Evolutionary conservation across 2,888 invertebrate genomes (phyloP).

Genomic region (Ennomos fuscantarius): DNA sequence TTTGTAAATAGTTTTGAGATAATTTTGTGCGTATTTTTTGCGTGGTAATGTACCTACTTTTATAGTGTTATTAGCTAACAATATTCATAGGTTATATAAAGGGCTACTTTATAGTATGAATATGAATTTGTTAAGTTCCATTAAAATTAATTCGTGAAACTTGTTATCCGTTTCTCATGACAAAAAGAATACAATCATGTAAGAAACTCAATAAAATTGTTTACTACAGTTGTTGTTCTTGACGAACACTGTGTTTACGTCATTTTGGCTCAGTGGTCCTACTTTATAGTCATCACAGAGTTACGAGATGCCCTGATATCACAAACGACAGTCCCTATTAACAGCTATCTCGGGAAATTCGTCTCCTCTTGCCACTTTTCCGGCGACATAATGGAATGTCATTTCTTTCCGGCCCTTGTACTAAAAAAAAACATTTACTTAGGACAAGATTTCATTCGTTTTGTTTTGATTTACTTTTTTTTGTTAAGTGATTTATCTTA

Average conservation of each 20-base stretch:
- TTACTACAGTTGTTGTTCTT: constrained; percentile 2
- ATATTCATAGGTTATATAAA: too few relatives aligned
- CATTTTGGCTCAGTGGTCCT: constrained; percentile 8
- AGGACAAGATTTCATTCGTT: constrained; percentile 13
- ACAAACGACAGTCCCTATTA: constrained; percentile 27
- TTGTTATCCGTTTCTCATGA: too few relatives aligned
- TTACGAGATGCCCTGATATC: constrained; percentile 27
- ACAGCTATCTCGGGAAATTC: constrained; percentile 29
- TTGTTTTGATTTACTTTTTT: constrained; percentile 19
- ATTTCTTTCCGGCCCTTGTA: constrained; percentile 25
- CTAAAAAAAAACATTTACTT: constrained; percentile 25
- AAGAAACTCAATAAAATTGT: not conserved
- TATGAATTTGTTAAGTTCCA: too few relatives aligned
- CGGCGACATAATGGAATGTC: constrained; percentile 25
- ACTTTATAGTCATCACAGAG: constrained; percentile 25
- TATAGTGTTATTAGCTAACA: not conserved
- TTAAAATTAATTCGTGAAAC: too few relatives aligned
- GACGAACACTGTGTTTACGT: constrained; percentile 9
- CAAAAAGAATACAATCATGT: too few relatives aligned
- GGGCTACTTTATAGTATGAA: too few relatives aligned
- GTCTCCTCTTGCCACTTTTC: constrained; percentile 26
- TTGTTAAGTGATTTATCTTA: constrained; percentile 5
- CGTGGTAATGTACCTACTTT: not conserved
- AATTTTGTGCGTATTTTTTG: not conserved
- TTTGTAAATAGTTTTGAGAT: constrained; percentile 17